Conservation (phyloP, 2,888 invertebrate genomes). For the Cerceris ruficornis region DNA sequence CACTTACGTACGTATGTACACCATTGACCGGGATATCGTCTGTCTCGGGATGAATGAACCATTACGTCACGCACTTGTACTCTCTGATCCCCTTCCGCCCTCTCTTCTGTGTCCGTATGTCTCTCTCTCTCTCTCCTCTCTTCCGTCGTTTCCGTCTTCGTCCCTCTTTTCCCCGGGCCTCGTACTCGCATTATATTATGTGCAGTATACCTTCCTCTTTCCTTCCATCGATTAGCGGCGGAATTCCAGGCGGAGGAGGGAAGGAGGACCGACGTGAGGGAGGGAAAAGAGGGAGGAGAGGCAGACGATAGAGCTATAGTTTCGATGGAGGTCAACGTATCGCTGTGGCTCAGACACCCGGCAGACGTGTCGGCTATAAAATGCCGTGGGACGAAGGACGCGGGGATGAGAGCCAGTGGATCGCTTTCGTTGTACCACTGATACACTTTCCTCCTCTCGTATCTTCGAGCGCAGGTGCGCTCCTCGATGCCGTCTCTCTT, state of each 20-base stretch:
- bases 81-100: conserved; percentile 72
- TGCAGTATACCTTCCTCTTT: conserved; percentile 58
- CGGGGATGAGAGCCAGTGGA: conserved; percentile 40
- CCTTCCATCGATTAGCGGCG: conserved; percentile 73
- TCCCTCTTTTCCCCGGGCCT: conserved; percentile 56
- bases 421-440: conserved; percentile 64
- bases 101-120: conserved; percentile 47
- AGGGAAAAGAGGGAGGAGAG: conserved; percentile 29
- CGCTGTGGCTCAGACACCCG: conserved; percentile 71
- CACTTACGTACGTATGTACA: conserved; percentile 63
- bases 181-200: conserved; percentile 73
- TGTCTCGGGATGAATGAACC: conserved; percentile 80
- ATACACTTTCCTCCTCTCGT: conserved; percentile 58
- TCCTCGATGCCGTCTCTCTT: neutral
- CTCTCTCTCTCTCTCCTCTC: conserved; percentile 57
- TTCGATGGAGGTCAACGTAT: conserved; percentile 76
- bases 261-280: conserved; percentile 8
- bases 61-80: conserved; percentile 80
- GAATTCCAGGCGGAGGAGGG: conserved; percentile 62
- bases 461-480: conserved; percentile 33
- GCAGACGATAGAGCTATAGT: conserved; percentile 65
- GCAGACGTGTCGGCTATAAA: conserved; percentile 74
- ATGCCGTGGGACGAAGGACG: conserved; percentile 57
- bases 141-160: conserved; percentile 54
- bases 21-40: conserved; percentile 80